phyloP scores from a whole-genome alignment of 2,113 vertebrate genomes.

The Aphelocoma coerulescens region DNA sequence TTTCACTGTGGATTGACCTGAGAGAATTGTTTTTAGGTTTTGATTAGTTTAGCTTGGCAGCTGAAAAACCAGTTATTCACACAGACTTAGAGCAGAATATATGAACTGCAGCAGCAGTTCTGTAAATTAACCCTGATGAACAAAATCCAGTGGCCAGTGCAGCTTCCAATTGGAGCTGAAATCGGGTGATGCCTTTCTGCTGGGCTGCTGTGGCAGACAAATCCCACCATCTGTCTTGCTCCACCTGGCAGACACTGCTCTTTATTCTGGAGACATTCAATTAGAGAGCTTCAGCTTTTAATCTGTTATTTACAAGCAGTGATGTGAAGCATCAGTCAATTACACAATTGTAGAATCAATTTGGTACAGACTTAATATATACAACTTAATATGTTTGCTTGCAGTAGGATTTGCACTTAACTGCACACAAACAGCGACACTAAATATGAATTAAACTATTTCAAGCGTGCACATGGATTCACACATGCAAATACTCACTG shows the following conservation, averaged over 20 bases:
- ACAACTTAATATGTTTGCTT: not conserved
- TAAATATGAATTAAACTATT: not conserved
- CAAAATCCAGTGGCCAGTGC: not conserved
- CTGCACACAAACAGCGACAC: rapidly evolving
- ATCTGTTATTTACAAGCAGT: not conserved
- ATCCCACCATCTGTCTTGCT: not conserved
- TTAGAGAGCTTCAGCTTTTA: not conserved
- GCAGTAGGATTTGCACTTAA: not conserved
- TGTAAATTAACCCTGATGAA: not conserved
- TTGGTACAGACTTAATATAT: not conserved
- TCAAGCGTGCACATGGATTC: not conserved
- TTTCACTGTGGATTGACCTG: not conserved
- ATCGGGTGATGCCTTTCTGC: not conserved
- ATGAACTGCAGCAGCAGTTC: rapidly evolving
- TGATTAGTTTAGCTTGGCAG: not conserved
- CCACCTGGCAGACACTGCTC: not conserved
- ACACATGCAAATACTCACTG: not conserved
- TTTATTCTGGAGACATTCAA: not conserved
- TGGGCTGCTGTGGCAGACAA: not conserved
- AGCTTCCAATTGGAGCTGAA: not conserved
- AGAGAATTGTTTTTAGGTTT: not conserved
- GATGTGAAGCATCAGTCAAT: not conserved
- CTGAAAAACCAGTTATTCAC: not conserved
- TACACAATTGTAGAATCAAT: not conserved
- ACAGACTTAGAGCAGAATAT: not conserved